Evolutionary conservation across 2,113 vertebrate species (phyloP).

Genomic region (Eonycteris spelaea): DNA sequence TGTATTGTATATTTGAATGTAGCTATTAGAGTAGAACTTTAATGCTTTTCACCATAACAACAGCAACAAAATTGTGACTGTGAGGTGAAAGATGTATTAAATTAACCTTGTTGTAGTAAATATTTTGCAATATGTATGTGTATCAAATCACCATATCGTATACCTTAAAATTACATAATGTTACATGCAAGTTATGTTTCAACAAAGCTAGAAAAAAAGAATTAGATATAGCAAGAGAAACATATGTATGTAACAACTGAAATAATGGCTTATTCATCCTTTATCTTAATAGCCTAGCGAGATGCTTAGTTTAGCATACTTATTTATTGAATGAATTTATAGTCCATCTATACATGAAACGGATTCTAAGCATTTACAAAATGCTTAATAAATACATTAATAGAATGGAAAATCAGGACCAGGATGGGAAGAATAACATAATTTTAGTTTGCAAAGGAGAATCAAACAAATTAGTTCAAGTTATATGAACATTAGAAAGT

Average conservation of each 20-base stretch:
- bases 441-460: neutral
- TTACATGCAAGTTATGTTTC: neutral
- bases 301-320: neutral
- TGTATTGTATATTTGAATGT: neutral
- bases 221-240: neutral
- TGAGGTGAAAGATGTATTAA: neutral
- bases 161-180: neutral
- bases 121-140: neutral
- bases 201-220: neutral
- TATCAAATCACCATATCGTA: neutral
- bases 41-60: neutral
- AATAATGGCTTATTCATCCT: neutral
- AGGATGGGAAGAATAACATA: neutral
- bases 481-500: neutral
- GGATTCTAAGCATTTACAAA: neutral
- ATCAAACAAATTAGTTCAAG: neutral
- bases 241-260: neutral
- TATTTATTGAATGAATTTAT: neutral
- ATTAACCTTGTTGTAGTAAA: neutral
- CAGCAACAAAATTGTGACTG: neutral
- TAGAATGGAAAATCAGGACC: neutral
- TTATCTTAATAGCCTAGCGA: neutral
- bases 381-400: neutral
- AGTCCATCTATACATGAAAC: neutral
- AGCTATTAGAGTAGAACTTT: neutral